Evolutionary conservation across 2,113 vertebrate species (phyloP), one percentile per base, ranked within the genome.

Genomic region (Lamprotornis superbus): DNA sequence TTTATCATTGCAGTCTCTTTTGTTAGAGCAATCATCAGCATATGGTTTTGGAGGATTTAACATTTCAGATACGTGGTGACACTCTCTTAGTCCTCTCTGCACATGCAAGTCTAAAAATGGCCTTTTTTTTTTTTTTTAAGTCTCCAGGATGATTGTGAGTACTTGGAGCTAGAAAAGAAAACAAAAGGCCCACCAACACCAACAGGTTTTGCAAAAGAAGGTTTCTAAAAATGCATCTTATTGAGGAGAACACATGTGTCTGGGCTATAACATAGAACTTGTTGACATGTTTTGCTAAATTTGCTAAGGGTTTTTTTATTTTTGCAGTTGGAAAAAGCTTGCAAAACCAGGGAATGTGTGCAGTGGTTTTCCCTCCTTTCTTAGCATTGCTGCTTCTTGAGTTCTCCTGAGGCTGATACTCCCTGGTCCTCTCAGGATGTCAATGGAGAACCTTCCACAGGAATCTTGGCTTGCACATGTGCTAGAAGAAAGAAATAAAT

Each of bases 241-340:
- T 2, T 2, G 21, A 87, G 87, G 69, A 53, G 70, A 81, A 5
- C 47, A 30, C 7, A 1, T 49, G 75, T 80, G 83, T 88, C 91
- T 67, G 88, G 71, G 76, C 68, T 89, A 4, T 25, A 67, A 31
- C 73, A 39, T 33, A 35, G 7, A 69, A 52, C 61, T 44, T 55
- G 76, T 93, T 95, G 93, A 78, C 33, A 8, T 52, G 44, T 56
- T 89, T 81, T 67, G 89, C 77, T 95, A 47, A 70, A 76, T 93
- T 87, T 73, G 70, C n/a, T 6, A 10, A 22, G 57, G n/a, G 15
- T 13, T 87, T 57, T 74, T 73, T 92, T n/a, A n/a, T 56, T 83
- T 56, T 83, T 70, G 42, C 40, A 49, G 50, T 70, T 47, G 60
- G 73, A 5, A 81, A 84, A 89, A 84, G 19, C 56, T 91, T 18